Evolutionary conservation across 2,797 vertebrate species (phyloP).

Genomic region (Microctenopoma steveboyesi): DNA sequence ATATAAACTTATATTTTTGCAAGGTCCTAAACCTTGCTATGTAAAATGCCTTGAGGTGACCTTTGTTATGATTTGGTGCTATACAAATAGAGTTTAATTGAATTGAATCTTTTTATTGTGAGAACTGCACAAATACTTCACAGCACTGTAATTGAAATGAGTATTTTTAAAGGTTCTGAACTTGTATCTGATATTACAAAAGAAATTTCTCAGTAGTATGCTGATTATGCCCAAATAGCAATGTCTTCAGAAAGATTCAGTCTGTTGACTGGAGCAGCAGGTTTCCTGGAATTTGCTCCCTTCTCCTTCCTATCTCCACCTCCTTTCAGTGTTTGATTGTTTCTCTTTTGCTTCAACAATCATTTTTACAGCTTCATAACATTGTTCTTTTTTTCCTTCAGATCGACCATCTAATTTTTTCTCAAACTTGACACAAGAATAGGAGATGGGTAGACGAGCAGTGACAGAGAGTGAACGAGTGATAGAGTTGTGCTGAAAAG

Average conservation of each 20-base stretch:
- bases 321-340: not conserved
- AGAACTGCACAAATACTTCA: too few species aligned
- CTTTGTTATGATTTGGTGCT: too few species aligned
- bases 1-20: too few species aligned
- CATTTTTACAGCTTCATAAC: constrained; percentile 34
- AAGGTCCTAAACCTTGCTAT: too few species aligned
- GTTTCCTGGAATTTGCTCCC: not conserved
- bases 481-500: constrained; percentile 37
- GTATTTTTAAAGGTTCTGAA: not conserved
- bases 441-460: constrained; percentile 26
- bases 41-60: too few species aligned
- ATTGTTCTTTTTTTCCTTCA: constrained; percentile 13
- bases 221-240: not conserved
- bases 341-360: constrained; percentile 11
- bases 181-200: not conserved
- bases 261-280: not conserved
- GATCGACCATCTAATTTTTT: constrained; percentile 18
- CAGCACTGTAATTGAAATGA: too few species aligned
- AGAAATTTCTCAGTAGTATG: not conserved
- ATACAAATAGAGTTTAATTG: too few species aligned
- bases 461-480: constrained; percentile 24
- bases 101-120: too few species aligned
- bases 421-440: not conserved
- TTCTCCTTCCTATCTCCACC: not conserved
- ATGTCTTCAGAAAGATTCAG: not conserved